Percentiles rank a stretch among this genome's conserved stretches.
phyloP scores from a whole-genome alignment of 2,797 vertebrate species.

The Neosilurus hyrtlii region DNA sequence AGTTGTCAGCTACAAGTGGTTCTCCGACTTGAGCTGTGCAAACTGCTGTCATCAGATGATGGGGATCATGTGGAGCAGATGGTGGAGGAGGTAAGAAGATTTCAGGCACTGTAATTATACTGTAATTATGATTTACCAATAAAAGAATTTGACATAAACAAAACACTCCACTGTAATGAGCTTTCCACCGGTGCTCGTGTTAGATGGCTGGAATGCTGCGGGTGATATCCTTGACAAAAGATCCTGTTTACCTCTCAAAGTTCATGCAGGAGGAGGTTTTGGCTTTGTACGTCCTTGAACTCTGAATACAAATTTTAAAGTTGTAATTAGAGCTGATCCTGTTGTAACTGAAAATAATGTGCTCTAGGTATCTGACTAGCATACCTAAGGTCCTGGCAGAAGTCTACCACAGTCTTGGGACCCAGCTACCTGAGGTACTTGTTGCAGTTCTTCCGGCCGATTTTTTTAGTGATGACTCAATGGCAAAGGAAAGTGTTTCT shows the following conservation, averaged over 20 bases:
- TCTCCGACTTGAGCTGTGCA: slow-evolving; percentile 84
- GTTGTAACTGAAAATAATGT: neutral
- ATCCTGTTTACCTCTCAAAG: slow-evolving; percentile 79
- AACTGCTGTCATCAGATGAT: slow-evolving; percentile 65
- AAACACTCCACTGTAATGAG: neutral
- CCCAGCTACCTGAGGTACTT: slow-evolving; percentile 82
- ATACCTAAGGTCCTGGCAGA: slow-evolving; percentile 83
- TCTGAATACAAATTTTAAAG: neutral
- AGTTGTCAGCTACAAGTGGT: slow-evolving; percentile 90
- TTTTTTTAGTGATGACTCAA: slow-evolving; percentile 91
- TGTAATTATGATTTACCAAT: neutral
- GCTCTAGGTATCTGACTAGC: slow-evolving; percentile 78
- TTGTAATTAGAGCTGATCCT: neutral
- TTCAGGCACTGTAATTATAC: neutral
- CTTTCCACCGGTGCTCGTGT: slow-evolving; percentile 14
- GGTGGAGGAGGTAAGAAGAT: slow-evolving; percentile 81
- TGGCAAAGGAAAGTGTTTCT: slow-evolving; percentile 79
- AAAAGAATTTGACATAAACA: neutral
- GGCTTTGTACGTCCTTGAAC: slow-evolving; percentile 74
- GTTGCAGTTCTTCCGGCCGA: slow-evolving; percentile 82
- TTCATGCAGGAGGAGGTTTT: slow-evolving; percentile 87
- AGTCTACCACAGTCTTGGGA: slow-evolving; percentile 87
- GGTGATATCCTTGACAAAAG: slow-evolving; percentile 85
- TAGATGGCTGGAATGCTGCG: slow-evolving; percentile 87
- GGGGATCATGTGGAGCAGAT: slow-evolving; percentile 74